Base-by-base conservation (phyloP, 2,113 vertebrate genomes). In the Nansenia antarctica region DNA sequence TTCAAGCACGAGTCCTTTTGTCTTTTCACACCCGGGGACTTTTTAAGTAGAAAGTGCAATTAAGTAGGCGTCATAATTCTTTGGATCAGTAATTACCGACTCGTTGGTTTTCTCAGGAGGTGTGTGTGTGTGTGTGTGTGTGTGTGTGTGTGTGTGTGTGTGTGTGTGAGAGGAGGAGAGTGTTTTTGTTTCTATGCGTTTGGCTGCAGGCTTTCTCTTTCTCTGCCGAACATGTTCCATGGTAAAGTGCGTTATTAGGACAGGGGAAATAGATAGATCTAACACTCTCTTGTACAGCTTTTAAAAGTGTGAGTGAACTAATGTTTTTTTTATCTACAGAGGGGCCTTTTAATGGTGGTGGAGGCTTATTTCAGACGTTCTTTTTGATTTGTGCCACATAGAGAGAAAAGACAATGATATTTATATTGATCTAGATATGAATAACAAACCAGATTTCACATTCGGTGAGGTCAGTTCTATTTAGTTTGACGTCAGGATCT, bases 21-120 rank as follows among this genome's bases (percentile, higher is more conserved):
- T 87, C 58, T 83, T 35, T 55, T 55, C 62, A 62, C n/a, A 62
- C 73, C 70, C 82, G 61, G 72, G 69, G 75, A 81, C 80, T 82
- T 78, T 9, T 81, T 75, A 71, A 81, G 66, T 55, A 84, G 69
- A 78, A 73, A 85, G 74, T 74, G 60, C 69, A 79, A 86, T 82
- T 84, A 85, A 76, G 82, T 63, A 69, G 85, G 88, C 64, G 75
- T 85, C 77, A 58, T 69, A 76, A 85, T 69, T 85, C 80, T 85
- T 74, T 49, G 72, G 74, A 82, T 87, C 26, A 62, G 70, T 88
- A 80, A 88, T 88, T 83, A 80, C 66, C 4, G 15, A 29, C 45
- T 74, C 53, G n/a, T 63, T 37, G 64, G 26, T 27, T 77, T 80
- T 79, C 67, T 66, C 63, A 34, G 22, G 68, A 70, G 62, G 58